Conservation (phyloP, 2,888 invertebrate genomes). For the Trachelus stipa region DNA sequence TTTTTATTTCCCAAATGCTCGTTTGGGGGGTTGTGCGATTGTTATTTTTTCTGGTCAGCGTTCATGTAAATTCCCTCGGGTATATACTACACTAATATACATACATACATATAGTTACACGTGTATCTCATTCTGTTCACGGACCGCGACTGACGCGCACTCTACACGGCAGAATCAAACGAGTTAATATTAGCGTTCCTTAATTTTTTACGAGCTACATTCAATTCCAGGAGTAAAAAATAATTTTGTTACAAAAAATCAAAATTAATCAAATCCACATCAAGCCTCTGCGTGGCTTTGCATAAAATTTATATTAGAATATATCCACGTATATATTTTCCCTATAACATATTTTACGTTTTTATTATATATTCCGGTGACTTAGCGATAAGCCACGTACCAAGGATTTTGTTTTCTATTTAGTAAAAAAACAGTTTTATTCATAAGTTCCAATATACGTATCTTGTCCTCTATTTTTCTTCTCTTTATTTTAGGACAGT, state of each 20-base stretch:
- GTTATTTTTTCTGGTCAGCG: not conserved
- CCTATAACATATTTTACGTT: too few relatives aligned
- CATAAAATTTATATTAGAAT: too few relatives aligned
- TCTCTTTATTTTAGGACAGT: not conserved
- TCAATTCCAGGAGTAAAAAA: not conserved
- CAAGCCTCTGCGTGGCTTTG: too few relatives aligned
- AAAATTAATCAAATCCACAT: too few relatives aligned
- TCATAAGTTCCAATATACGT: not conserved
- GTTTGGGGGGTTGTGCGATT: not conserved
- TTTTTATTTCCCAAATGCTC: not conserved
- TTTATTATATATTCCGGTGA: too few relatives aligned
- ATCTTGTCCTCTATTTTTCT: not conserved
- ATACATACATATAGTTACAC: not conserved
- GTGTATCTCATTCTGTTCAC: not conserved
- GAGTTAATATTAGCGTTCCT: slow-evolving; percentile 36
- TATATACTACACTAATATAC: not conserved
- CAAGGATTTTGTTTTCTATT: too few relatives aligned
- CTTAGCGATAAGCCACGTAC: too few relatives aligned
- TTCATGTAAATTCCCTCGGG: not conserved
- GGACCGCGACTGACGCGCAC: not conserved
- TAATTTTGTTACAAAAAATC: too few relatives aligned
- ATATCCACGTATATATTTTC: too few relatives aligned
- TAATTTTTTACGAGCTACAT: slow-evolving; percentile 19
- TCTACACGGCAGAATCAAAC: slow-evolving; percentile 26
- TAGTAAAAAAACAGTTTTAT: too few relatives aligned